These are phyloP conservation scores for Aphelocoma californica DNA, from an alignment of 2,797 vertebrate species.

Conservation along the genomic window DNA sequence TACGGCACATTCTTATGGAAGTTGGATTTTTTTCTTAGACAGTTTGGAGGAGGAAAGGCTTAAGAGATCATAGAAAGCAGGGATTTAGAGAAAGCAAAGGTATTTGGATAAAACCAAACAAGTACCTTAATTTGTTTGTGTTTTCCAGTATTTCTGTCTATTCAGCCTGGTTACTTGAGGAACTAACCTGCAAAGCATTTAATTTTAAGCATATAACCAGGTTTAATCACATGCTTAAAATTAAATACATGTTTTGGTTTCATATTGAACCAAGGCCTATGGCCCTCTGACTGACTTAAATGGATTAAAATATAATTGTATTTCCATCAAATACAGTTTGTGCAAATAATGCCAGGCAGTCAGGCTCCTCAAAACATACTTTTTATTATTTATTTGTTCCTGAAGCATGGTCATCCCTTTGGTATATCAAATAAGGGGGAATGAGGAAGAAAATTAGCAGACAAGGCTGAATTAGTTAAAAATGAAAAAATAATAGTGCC, in stretches of 20 bases:
- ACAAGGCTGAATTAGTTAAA: neutral
- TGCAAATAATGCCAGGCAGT: neutral
- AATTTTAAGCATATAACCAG: neutral
- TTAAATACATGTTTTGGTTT: slow-evolving; percentile 1
- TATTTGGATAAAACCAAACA: neutral
- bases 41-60: neutral
- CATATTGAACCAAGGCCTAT: neutral
- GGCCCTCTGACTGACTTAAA: neutral
- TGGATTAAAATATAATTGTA: slow-evolving; percentile 32
- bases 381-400: neutral
- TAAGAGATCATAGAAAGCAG: neutral
- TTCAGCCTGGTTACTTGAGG: neutral
- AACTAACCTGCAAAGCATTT: neutral
- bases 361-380: neutral
- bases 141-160: neutral
- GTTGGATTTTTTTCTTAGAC: neutral
- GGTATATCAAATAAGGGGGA: neutral
- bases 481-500: neutral
- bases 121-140: neutral
- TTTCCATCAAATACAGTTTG: slow-evolving; percentile 3
- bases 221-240: slow-evolving; percentile 29
- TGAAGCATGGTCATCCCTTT: neutral
- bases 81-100: neutral
- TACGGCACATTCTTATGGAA: neutral
- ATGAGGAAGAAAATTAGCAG: neutral